Evolutionary conservation across 2,797 vertebrate genomes (phyloP), one percentile per base, ranked within the genome.

Genomic region (Calcarius lapponicus): DNA sequence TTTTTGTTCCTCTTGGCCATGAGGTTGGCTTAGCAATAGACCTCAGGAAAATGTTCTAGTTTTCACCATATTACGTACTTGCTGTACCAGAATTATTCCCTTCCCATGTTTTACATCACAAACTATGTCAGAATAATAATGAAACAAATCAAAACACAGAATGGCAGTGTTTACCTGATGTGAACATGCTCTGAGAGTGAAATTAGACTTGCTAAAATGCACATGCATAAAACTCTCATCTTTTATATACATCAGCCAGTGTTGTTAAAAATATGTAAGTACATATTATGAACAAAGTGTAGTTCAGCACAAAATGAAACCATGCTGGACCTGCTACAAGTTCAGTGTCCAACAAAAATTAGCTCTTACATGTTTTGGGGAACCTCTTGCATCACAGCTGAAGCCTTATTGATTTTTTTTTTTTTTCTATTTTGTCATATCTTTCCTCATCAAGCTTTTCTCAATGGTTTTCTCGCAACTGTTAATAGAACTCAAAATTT

Each of bases 111-210:
- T 83, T 69, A 91, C 72, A 87, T 36, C 50, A 60, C 34, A 16
- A 87, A 92, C 71, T 81, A 70, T 69, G 79, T 67, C 61, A 92
- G 72, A 88, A 90, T 92, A 92, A 76, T 71, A 93, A 93, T 71
- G 34, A 85, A 91, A 38, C 65, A 51, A 82, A 85, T 65, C 50
- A 64, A 95, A 95, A 80, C 67, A 82, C 45, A 61, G 51, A 91
- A 76, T 65, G 61, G 67, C 74, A 92, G 34, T 54, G 86, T 93
- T 80, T 82, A 88, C 60, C 64, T 71, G 71, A 85, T 61, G 45
- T 47, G 34, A 91, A 94, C 62, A 71, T 29, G 48, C 34, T 71
- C 57, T 74, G 45, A 80, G 45, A 93, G 26, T 48, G 47, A 88
- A 86, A 88, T 64, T 56, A 93, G 57, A 73, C 78, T 93, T 87